These are phyloP conservation scores for Drosophila rufa DNA, from an alignment of 1,140 invertebrate species.

Conservation along the genomic window DNA sequence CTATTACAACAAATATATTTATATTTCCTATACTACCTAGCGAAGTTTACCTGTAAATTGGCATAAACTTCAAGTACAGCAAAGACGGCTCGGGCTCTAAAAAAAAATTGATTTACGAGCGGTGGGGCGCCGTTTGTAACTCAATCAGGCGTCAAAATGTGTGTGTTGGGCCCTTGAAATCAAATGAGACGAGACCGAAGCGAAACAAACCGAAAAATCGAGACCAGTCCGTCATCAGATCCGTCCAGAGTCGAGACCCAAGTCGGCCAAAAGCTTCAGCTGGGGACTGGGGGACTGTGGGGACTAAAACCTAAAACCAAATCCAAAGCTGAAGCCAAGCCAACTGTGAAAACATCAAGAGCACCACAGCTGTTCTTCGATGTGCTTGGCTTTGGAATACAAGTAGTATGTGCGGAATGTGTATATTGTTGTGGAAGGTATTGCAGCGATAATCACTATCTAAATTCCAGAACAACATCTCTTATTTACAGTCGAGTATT, in stretches of 20 bases:
- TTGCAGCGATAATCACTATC: not conserved
- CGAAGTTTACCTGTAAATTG: constrained; percentile 22
- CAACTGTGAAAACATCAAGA: constrained; percentile 63
- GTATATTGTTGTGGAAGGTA: constrained; percentile 15
- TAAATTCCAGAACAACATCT: constrained; percentile 8
- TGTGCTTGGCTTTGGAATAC: not conserved
- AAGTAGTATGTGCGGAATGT: constrained; percentile 20
- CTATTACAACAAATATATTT: too few species aligned
- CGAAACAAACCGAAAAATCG: constrained; percentile 50
- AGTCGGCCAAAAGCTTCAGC: constrained; percentile 18
- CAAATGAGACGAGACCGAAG: constrained; percentile 58
- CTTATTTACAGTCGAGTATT: not conserved
- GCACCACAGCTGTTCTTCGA: constrained; percentile 55
- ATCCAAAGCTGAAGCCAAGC: constrained; percentile 33
- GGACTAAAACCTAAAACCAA: constrained; percentile 12
- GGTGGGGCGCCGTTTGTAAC: constrained; percentile 61
- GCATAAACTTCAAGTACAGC: constrained; percentile 27
- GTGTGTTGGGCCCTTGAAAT: constrained; percentile 71
- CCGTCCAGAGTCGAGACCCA: constrained; percentile 18
- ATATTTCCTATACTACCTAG: not conserved
- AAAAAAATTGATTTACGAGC: constrained; percentile 40
- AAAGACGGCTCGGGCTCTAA: not conserved
- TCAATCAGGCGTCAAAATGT: constrained; percentile 80
- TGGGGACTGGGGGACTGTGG: not conserved
- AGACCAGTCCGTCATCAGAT: constrained; percentile 44